Evolutionary conservation across 30 jellyfish, hydroid and myxozoan genomes (phyloP), one percentile per base, ranked within the genome.

Genomic region (Aurelia sp.): DNA sequence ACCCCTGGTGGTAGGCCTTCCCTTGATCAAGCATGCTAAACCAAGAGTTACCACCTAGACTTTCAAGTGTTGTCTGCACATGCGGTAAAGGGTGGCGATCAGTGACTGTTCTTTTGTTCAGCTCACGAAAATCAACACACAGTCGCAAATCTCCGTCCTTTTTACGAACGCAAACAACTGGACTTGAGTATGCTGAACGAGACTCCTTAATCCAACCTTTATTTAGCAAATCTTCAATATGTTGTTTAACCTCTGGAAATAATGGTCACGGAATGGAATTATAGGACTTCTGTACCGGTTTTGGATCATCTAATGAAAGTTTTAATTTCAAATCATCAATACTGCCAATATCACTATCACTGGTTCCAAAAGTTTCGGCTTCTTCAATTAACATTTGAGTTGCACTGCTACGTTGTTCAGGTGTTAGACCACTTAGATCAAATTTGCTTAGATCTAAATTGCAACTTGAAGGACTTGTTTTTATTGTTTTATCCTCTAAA

Each of bases 221-320:
- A 47, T 68, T 69, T 12, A 82, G 78, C 87, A 82, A 30, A 55
- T 69, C 86, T 57, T 69, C 86, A 2, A 82, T 41, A 67, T 50
- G 70, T n/a, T n/a, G n/a, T 31, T 48, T 50, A 2, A 27, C 33
- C 33, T 63, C 89, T 27, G 90, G 62, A 30, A 19, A 82, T 20
- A 82, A 50, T 37, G 77, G 79, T 21, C 19, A 48, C 27, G 78
- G 91, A 44, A 81, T 68, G 60, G 58, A 47, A 17, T 19, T 81
- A 59, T 81, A 81, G 35, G 85, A 31, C 59, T 65, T 81, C 61
- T 81, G 84, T 11, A 81, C 84, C 22, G 74, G 91, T 30, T 35
- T 51, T 65, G 84, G 75, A 78, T 78, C 84, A 60, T 62, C 50
- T 22, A 78, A 31, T 0, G 18, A 11, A 10, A 78, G 70, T 59